Percentiles rank a stretch among this genome's conserved stretches.
Conservation (phyloP, 2,113 vertebrate species). For the Syngnathoides biaculeatus region DNA sequence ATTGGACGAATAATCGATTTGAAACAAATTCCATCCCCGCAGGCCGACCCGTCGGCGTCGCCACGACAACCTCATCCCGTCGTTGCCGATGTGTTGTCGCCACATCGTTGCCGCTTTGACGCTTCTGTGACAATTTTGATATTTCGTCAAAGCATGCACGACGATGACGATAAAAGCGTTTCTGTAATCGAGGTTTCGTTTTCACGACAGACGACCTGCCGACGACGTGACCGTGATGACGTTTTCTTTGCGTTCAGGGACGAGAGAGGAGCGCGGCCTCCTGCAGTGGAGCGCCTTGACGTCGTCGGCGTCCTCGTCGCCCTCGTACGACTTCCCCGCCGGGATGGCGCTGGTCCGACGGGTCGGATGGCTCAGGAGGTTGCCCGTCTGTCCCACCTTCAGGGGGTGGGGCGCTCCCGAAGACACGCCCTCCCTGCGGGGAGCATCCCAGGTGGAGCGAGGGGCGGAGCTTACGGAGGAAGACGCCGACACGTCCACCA, state of each 20-base stretch:
- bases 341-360: conserved; percentile 80
- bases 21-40: too few relatives aligned
- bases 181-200: neutral
- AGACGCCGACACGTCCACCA: neutral
- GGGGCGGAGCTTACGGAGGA: conserved; percentile 16
- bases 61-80: too few relatives aligned
- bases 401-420: conserved; percentile 67
- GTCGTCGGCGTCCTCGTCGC: conserved; percentile 52
- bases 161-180: too few relatives aligned
- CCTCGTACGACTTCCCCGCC: conserved; percentile 85
- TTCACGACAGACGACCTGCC: too few relatives aligned
- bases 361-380: conserved; percentile 66
- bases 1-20: too few relatives aligned
- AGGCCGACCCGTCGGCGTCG: too few relatives aligned
- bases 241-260: conserved; percentile 67
- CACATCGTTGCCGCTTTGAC: too few relatives aligned
- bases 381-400: conserved; percentile 89
- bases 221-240: neutral
- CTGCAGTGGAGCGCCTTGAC: conserved; percentile 78
- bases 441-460: neutral
- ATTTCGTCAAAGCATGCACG: neutral
- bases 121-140: neutral
- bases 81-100: too few relatives aligned
- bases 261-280: conserved; percentile 83
- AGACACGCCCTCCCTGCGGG: neutral